Evolutionary conservation across 2,797 vertebrate genomes (phyloP), one percentile per base, ranked within the genome.

Genomic region (Streptopelia turtur): DNA sequence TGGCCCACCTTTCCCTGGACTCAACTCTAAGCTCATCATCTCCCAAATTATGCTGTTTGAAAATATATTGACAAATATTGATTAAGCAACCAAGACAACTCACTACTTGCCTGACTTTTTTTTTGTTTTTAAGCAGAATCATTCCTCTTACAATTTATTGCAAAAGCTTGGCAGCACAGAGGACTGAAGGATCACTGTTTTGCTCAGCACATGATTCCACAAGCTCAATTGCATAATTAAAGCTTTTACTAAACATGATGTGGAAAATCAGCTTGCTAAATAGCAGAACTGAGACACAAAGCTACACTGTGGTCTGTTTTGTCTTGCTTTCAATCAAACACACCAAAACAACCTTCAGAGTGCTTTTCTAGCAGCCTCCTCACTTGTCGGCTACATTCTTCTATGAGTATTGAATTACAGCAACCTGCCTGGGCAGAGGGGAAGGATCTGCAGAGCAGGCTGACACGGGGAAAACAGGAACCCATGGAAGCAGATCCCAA

Each of bases 131-230:
- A 85, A 71, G 1, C 53, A 63, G 28, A 41, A n/a, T 83, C 39
- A 17, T 64, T 87, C 79, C 33, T 75, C n/a, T 87, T 55, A 63
- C 22, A 83, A 74, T 55, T 74, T 59, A 66, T 33, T 77, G 71
- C 83, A 52, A 83, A 50, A 87, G 63, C 87, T 30, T 47, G 75
- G 83, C 92, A 82, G 52, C 56, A 21, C 25, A 1, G 56, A 60
- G 79, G 74, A 89, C 93, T 83, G 3, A 95, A 28, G 95, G 92
- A 89, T 91, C 92, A 41, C 92, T 87, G 91, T 76, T 92, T 63
- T 72, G 72, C 94, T 65, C 84, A 14, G 94, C 95, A 96, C 94
- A 90, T 96, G 97, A 97, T 93, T 31, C 90, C 71, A 69, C 92
- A 83, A 89, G 95, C 93, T 94, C 39, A n/a, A 16, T 61, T 87